phyloP scores from a whole-genome alignment of 1,140 invertebrate genomes.

The Muscidifurax raptorellus region DNA sequence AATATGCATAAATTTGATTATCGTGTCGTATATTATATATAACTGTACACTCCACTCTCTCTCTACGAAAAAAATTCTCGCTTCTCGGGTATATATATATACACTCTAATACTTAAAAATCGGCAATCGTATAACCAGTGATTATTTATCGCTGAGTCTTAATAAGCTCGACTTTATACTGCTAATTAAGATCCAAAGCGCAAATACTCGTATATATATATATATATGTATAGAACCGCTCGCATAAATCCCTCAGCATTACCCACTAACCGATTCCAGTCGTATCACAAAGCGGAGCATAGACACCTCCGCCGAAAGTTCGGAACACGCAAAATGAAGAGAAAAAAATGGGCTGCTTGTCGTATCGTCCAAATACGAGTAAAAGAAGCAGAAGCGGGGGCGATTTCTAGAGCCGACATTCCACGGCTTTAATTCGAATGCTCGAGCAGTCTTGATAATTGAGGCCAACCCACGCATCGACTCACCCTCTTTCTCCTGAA shows the following conservation, averaged over 20 bases:
- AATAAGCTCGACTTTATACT: not conserved
- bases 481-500: not conserved
- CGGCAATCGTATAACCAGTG: not conserved
- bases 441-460: conserved; percentile 39
- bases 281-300: not conserved
- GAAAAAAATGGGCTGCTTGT: not conserved
- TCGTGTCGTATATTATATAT: not conserved
- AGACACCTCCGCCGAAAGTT: conserved; percentile 21
- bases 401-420: conserved; percentile 24
- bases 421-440: conserved; percentile 44
- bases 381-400: not conserved
- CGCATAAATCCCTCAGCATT: not conserved
- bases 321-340: not conserved
- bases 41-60: not conserved
- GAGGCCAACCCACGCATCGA: conserved; percentile 2
- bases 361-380: not conserved
- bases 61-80: not conserved
- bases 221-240: not conserved
- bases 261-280: not conserved
- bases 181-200: not conserved
- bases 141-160: not conserved
- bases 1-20: not conserved
- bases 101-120: not conserved
- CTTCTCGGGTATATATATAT: not conserved
- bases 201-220: not conserved